phyloP scores from a whole-genome alignment of 2,797 vertebrate species.

The Babyrousa celebensis region DNA sequence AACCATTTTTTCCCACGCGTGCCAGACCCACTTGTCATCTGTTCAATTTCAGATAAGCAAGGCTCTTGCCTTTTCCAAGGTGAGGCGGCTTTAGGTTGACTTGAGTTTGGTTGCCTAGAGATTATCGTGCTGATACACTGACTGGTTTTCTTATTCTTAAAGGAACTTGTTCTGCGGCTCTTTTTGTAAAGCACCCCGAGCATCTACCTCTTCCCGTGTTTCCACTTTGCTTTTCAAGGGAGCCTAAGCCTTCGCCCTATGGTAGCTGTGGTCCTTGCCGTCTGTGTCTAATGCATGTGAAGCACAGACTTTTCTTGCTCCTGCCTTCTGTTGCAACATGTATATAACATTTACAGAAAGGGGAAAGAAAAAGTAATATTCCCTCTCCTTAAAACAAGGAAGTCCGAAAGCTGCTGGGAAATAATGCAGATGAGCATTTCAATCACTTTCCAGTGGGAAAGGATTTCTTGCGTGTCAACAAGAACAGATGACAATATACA shows the following conservation, averaged over 20 bases:
- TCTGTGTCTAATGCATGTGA: neutral
- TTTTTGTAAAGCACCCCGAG: slow-evolving; percentile 14
- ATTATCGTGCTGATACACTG: slow-evolving; percentile 64
- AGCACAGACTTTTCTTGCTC: neutral
- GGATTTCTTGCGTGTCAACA: neutral
- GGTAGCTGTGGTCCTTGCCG: neutral
- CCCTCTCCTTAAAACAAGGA: neutral
- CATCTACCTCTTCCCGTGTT: neutral
- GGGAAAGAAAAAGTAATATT: neutral
- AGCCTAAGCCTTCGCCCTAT: neutral
- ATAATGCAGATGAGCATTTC: neutral
- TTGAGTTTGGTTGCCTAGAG: slow-evolving; percentile 63
- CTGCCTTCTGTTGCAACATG: neutral
- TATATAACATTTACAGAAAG: neutral
- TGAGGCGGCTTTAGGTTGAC: slow-evolving; percentile 6
- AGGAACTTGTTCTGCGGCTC: neutral
- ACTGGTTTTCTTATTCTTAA: slow-evolving; percentile 34
- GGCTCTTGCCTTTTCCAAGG: slow-evolving; percentile 24
- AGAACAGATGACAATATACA: neutral
- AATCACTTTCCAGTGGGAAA: neutral
- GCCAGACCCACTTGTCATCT: neutral
- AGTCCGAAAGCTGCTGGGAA: neutral
- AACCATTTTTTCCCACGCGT: neutral
- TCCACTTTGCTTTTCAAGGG: neutral
- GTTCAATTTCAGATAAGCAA: slow-evolving; percentile 57